Percentiles rank a stretch among this genome's conserved stretches.
Evolutionary conservation across 2,113 vertebrate species (phyloP).

Genomic region (Deroptyus accipitrinus): DNA sequence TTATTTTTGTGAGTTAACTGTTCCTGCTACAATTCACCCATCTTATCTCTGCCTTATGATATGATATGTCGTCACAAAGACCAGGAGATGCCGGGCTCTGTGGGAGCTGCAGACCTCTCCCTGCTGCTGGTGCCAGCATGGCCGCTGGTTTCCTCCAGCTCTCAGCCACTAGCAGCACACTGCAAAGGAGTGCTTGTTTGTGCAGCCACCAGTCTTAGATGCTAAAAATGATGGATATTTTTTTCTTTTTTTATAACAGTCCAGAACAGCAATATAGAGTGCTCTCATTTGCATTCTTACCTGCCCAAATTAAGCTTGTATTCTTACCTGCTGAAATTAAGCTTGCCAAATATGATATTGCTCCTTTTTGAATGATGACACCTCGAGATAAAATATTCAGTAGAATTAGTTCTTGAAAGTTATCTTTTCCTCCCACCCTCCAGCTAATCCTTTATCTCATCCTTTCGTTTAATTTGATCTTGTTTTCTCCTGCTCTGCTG

Average conservation of each 20-base stretch:
- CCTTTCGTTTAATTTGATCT: background rate
- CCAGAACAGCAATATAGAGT: background rate
- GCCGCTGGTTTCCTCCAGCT: background rate
- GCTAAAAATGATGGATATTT: background rate
- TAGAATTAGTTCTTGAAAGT: background rate
- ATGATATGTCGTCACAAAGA: background rate
- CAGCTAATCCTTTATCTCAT: background rate
- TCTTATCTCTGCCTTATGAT: background rate
- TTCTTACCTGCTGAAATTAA: slow-evolving; percentile 26
- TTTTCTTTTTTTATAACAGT: background rate
- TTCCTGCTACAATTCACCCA: background rate
- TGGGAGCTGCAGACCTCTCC: background rate
- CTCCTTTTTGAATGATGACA: background rate
- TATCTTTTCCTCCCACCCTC: background rate
- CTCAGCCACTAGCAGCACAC: background rate
- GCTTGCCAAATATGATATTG: background rate
- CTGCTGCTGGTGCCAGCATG: background rate
- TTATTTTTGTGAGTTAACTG: background rate
- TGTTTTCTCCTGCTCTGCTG: background rate
- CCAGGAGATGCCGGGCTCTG: accelerated
- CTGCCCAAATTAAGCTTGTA: slow-evolving; percentile 14
- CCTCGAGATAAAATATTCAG: background rate
- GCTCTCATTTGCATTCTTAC: background rate
- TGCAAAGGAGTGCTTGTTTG: background rate
- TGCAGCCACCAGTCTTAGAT: background rate